Evolutionary conservation across 1,140 invertebrate genomes (phyloP).

Genomic region (Lordiphosa clarofinis): DNA sequence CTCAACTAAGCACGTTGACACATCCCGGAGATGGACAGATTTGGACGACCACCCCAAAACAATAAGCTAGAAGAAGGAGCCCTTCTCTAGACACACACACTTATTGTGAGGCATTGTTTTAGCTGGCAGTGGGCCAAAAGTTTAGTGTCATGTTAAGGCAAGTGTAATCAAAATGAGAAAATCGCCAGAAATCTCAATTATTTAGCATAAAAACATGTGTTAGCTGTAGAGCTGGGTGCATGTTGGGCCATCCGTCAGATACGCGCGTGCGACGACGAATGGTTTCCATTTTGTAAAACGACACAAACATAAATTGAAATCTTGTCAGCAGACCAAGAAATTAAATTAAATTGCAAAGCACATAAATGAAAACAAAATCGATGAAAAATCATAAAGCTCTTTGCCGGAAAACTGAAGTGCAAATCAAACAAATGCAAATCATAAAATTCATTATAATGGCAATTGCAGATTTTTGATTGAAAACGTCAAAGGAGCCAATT

Average conservation of each 20-base stretch:
- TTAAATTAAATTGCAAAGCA: conserved; percentile 47
- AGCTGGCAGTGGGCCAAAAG: conserved; percentile 45
- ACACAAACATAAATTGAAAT: conserved; percentile 51
- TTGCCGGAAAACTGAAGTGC: neutral
- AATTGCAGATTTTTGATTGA: conserved; percentile 11
- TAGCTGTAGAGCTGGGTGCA: conserved; percentile 53
- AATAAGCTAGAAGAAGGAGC: neutral
- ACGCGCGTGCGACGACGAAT: conserved; percentile 43
- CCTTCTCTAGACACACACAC: conserved; percentile 1
- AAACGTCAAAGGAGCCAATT: conserved; percentile 1
- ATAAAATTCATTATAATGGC: neutral
- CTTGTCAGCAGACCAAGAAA: conserved; percentile 61
- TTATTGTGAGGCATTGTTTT: conserved; percentile 2
- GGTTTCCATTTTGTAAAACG: conserved; percentile 32
- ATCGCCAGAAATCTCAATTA: conserved; percentile 65
- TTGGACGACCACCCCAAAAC: conserved; percentile 11
- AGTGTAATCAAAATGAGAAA: conserved; percentile 50
- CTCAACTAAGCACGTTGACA: conserved; percentile 35
- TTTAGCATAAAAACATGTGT: conserved; percentile 67
- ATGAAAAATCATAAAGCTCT: conserved; percentile 3
- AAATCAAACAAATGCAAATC: conserved; percentile 11
- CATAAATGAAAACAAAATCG: conserved; percentile 22
- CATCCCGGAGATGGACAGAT: neutral
- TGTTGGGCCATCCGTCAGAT: conserved; percentile 65
- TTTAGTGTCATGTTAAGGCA: conserved; percentile 38